phyloP scores from a whole-genome alignment of 2,113 vertebrate genomes.

The Gymnorhina tibicen region DNA sequence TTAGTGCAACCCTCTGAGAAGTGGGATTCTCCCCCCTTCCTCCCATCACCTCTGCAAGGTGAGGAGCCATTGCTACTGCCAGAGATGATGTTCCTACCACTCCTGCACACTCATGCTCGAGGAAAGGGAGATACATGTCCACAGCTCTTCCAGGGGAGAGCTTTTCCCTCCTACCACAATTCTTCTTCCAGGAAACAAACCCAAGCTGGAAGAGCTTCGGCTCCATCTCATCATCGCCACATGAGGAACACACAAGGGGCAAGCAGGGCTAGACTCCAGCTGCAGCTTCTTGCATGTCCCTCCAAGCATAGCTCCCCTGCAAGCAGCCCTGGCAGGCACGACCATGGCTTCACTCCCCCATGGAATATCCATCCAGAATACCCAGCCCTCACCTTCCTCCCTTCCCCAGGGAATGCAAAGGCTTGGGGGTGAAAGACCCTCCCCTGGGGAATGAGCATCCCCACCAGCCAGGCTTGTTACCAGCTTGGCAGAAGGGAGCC shows the following conservation, averaged over 20 bases:
- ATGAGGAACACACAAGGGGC: background rate
- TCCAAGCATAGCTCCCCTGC: background rate
- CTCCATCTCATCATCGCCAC: background rate
- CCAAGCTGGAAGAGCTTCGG: background rate
- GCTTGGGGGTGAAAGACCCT: background rate
- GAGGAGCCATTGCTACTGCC: background rate
- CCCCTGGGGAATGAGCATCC: background rate
- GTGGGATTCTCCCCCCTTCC: background rate
- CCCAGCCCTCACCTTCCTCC: background rate
- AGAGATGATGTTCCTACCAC: background rate
- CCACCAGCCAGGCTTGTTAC: background rate
- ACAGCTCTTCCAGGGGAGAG: background rate
- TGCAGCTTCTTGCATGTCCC: background rate
- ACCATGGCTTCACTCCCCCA: background rate
- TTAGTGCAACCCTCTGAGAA: background rate
- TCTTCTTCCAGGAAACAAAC: background rate
- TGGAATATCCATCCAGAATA: background rate
- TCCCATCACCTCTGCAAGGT: background rate
- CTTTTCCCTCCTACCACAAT: background rate
- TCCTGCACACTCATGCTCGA: background rate
- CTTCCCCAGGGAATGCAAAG: background rate
- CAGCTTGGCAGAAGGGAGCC: background rate
- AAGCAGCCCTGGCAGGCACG: fast-evolving
- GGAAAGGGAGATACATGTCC: background rate
- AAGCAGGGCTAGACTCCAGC: background rate